These are phyloP conservation scores for Drosophila nigricruria DNA, from an alignment of 2,888 invertebrate genomes.

Conservation along the genomic window DNA sequence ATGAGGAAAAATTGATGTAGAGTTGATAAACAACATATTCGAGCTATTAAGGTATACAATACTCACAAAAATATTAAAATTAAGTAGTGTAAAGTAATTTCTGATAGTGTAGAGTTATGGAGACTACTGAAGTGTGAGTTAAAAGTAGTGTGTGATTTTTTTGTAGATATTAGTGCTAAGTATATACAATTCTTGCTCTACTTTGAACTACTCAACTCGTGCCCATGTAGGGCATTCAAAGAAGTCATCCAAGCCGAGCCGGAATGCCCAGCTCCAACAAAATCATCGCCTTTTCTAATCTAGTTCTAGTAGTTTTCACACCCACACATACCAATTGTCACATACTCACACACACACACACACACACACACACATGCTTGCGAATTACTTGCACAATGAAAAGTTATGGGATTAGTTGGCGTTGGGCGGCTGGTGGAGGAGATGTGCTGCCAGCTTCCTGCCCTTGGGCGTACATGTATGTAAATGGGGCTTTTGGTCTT, in stretches of 20 bases:
- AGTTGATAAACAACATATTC: background rate
- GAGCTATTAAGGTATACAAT: background rate
- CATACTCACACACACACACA: constrained; percentile 31
- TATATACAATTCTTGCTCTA: background rate
- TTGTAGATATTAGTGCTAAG: background rate
- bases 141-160: background rate
- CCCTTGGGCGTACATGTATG: constrained; percentile 29
- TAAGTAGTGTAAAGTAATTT: background rate
- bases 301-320: constrained; percentile 62
- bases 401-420: constrained; percentile 59
- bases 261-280: constrained; percentile 3
- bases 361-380: constrained; percentile 17
- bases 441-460: constrained; percentile 27
- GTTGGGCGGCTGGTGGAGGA: background rate
- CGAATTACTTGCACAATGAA: constrained; percentile 54
- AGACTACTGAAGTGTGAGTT: background rate
- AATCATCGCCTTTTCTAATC: constrained; percentile 48
- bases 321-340: constrained; percentile 56
- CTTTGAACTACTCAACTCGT: background rate
- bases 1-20: background rate
- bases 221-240: constrained; percentile 9
- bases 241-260: background rate
- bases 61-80: background rate
- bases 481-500: constrained; percentile 15
- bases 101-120: background rate